Conservation (phyloP, 1,140 invertebrate species). For the Hestina assimilis region DNA sequence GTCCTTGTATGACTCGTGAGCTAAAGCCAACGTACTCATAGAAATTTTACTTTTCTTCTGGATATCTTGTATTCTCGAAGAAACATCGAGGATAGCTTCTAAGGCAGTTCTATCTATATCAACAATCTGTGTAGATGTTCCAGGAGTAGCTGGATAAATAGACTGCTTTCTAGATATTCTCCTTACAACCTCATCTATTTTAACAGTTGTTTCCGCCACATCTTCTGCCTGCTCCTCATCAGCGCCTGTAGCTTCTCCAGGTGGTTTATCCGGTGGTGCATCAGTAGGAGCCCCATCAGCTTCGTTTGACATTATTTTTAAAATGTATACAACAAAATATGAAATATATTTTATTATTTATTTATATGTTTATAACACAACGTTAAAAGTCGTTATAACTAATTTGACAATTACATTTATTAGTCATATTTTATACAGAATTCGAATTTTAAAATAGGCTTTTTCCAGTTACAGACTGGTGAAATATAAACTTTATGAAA, state of each 20-base stretch:
- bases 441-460: too few species aligned
- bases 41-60: slow-evolving; percentile 64
- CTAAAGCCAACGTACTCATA: slow-evolving; percentile 61
- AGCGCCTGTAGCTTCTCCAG: slow-evolving; percentile 7
- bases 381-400: not conserved
- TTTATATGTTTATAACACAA: slow-evolving; percentile 1
- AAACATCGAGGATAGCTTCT: slow-evolving; percentile 67
- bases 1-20: slow-evolving; percentile 69
- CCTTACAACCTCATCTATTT: slow-evolving; percentile 39
- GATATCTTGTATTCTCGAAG: slow-evolving; percentile 56
- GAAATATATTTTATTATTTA: slow-evolving; percentile 7
- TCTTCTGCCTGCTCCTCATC: slow-evolving; percentile 32
- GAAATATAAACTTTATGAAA: too few species aligned
- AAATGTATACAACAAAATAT: slow-evolving; percentile 5
- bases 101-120: slow-evolving; percentile 62
- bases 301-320: slow-evolving; percentile 36
- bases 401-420: too few species aligned
- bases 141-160: slow-evolving; percentile 14
- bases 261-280: slow-evolving; percentile 21
- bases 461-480: too few species aligned
- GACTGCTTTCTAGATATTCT: slow-evolving; percentile 38
- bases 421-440: too few species aligned
- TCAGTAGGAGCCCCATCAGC: slow-evolving; percentile 29
- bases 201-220: slow-evolving; percentile 40
- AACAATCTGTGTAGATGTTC: slow-evolving; percentile 28